phyloP scores from a whole-genome alignment of 2,797 vertebrate genomes.

The Pogonophryne albipinna region DNA sequence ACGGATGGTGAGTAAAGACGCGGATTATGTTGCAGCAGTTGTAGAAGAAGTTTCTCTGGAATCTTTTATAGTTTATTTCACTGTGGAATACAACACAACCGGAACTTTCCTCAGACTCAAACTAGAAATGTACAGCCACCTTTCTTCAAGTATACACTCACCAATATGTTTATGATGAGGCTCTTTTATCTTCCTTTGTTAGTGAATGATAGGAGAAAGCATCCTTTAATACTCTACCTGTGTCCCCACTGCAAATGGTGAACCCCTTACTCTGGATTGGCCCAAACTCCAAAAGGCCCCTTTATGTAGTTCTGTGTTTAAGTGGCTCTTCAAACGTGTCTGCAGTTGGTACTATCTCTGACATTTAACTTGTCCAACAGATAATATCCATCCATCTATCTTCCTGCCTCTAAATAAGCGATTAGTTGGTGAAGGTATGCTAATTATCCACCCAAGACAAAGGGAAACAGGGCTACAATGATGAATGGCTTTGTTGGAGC shows the following conservation, averaged over 20 bases:
- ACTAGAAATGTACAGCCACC: constrained; percentile 15
- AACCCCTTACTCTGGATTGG: background rate
- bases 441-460: constrained; percentile 69
- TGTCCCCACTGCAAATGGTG: constrained; percentile 32
- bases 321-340: constrained; percentile 35
- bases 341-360: constrained; percentile 1
- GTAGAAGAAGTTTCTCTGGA: constrained; percentile 35
- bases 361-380: constrained; percentile 49
- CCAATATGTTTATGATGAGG: constrained; percentile 48
- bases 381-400: constrained; percentile 47
- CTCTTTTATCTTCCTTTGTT: constrained; percentile 45
- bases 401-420: constrained; percentile 50
- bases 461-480: constrained; percentile 53
- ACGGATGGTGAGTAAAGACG: constrained; percentile 60
- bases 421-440: constrained; percentile 53
- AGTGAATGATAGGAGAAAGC: constrained; percentile 44
- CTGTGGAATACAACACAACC: constrained; percentile 4
- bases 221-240: constrained; percentile 39
- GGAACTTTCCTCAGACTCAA: constrained; percentile 17
- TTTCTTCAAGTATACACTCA: constrained; percentile 18
- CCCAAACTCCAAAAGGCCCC: constrained; percentile 27
- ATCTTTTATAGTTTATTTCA: constrained; percentile 13
- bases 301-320: constrained; percentile 17
- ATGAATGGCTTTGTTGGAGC: constrained; percentile 78
- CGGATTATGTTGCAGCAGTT: constrained; percentile 24